Base-by-base conservation (phyloP, 2,113 vertebrate genomes). In the Craseonycteris thonglongyai region DNA sequence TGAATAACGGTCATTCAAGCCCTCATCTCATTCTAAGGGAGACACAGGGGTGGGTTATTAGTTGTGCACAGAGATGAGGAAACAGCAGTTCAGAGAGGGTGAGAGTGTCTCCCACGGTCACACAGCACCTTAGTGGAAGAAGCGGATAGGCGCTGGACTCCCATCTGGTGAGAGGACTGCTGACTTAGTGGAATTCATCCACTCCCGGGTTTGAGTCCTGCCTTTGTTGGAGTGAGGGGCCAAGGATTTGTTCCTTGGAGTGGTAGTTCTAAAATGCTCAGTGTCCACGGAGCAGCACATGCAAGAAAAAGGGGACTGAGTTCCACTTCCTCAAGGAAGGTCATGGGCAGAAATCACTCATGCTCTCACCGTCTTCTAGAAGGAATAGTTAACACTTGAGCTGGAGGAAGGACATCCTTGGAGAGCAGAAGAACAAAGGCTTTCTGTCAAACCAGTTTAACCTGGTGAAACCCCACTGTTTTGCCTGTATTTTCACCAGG, bases 81-180 rank as follows among this genome's bases (percentile, higher is more conserved):
- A 49, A 69, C 1, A 8, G 42, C n/a, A n/a, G 28, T 42, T 80
- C 88, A 90, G 88, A 92, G 79, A 94, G 33, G 91, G 79, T 7
- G 13, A 71, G 12, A 40, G 30, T 42, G 18, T 79, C 35, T 38
- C n/a, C 54, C 0, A 1, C 0, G 8, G 81, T 47, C 63, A 83
- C 81, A 80, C 35, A 85, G 83, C 76, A 66, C 12, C 74, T 33
- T 75, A 13, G 56, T 0, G 28, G 54, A 19, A 79, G 74, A 61
- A 22, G 18, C 24, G 75, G 56, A 14, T 5, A 8, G 56, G 24
- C 54, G 33, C 33, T 30, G 35, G 59, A 66, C 30, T 76, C 42
- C 33, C 4, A 2, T 26, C 42, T 75, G 28, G 28, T 7, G 6
- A 15, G 1, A 38, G 61, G 19, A 10, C 3, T 16, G 4, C 18